Conservation (phyloP, 2,113 vertebrate species). For the Platichthys flesus region DNA sequence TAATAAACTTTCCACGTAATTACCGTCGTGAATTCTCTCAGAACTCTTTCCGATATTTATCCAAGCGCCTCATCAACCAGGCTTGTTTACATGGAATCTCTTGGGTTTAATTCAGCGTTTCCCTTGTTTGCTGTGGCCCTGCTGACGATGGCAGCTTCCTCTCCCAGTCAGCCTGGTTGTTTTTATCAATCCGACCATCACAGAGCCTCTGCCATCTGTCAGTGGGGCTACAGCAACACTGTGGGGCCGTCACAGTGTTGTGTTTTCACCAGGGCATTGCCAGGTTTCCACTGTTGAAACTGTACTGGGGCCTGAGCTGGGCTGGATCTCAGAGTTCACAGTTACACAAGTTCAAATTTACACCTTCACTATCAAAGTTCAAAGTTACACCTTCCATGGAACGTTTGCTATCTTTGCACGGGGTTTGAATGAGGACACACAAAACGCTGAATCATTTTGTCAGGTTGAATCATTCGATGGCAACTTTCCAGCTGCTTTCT, state of each 20-base stretch:
- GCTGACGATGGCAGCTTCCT: constrained; percentile 66
- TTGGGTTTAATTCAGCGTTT: constrained; percentile 37
- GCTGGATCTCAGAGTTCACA: constrained; percentile 9
- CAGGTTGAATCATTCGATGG: constrained; percentile 65
- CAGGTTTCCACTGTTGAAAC: constrained; percentile 11
- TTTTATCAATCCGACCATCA: constrained; percentile 66
- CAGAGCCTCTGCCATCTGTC: constrained; percentile 64
- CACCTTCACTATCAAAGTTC: constrained; percentile 16
- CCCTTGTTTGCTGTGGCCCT: constrained; percentile 42
- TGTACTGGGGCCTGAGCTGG: neutral
- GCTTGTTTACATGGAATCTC: constrained; percentile 49
- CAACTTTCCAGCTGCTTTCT: constrained; percentile 61
- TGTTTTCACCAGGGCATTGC: constrained; percentile 2
- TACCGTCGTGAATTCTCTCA: neutral
- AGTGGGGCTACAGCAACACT: constrained; percentile 47
- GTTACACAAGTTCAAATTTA: constrained; percentile 20
- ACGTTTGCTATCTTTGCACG: constrained; percentile 24
- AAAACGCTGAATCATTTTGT: constrained; percentile 77
- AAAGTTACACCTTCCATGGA: constrained; percentile 5
- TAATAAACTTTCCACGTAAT: neutral
- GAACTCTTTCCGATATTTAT: constrained; percentile 40
- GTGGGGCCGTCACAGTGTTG: constrained; percentile 15
- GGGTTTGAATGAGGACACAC: constrained; percentile 51
- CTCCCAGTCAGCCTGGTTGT: constrained; percentile 46
- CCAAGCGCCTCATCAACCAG: constrained; percentile 5